These are phyloP conservation scores for Prostheceraeus crozeri DNA, from an alignment of 2,888 invertebrate species.

Conservation along the genomic window DNA sequence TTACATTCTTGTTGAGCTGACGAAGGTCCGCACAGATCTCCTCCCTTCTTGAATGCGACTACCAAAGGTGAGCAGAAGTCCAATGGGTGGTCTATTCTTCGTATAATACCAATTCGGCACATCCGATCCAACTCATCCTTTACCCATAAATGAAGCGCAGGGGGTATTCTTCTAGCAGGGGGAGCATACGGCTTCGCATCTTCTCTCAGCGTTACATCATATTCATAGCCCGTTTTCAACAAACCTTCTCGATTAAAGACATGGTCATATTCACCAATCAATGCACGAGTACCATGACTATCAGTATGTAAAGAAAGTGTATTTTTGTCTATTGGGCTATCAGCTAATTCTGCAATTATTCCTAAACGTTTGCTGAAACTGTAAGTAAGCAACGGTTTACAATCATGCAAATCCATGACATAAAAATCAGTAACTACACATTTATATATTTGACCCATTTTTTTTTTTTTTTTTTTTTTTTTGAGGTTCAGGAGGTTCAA, in stretches of 20 bases:
- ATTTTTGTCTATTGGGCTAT: too few species aligned
- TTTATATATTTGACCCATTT: too few species aligned
- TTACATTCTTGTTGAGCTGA: not conserved
- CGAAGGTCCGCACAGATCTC: constrained; percentile 16
- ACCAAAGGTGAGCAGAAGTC: constrained; percentile 12
- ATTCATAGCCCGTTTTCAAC: constrained; percentile 2
- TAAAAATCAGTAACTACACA: too few species aligned
- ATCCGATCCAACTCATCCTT: constrained; percentile 3
- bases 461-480: too few species aligned
- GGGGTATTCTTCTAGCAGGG: constrained; percentile 9
- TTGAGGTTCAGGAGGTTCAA: too few species aligned
- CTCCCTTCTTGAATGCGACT: not conserved
- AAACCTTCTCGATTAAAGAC: not conserved
- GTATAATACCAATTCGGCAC: not conserved
- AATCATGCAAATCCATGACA: not conserved
- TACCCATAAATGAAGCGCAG: not conserved
- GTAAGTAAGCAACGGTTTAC: constrained; percentile 5
- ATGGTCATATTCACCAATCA: constrained; percentile 3
- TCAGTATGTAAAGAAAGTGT: too few species aligned
- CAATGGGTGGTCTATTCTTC: not conserved
- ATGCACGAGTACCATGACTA: too few species aligned
- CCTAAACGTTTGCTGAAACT: not conserved
- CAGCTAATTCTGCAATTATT: not conserved
- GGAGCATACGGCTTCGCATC: constrained; percentile 4
- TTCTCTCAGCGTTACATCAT: not conserved